These are phyloP conservation scores for Spatula versicolor DNA, from an alignment of 2,797 vertebrate species.

Conservation along the genomic window DNA sequence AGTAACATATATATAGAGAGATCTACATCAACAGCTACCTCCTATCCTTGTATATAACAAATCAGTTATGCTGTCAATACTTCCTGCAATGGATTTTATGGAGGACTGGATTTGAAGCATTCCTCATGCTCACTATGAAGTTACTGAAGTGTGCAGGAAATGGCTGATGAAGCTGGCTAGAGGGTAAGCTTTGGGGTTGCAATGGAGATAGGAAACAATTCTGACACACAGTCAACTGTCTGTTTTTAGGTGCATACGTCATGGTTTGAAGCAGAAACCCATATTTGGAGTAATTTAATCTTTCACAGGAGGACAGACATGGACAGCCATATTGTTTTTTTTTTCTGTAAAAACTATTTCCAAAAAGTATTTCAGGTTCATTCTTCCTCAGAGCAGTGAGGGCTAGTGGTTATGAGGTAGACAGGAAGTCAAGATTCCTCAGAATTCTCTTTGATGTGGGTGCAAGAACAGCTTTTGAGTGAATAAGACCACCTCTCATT, in stretches of 20 bases:
- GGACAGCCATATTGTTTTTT: fast-evolving
- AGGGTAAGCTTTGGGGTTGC: background rate
- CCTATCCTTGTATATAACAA: background rate
- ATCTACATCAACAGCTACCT: background rate
- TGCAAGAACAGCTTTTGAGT: background rate
- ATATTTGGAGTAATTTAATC: background rate
- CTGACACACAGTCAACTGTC: background rate
- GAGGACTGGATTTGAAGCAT: background rate
- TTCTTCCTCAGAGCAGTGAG: background rate
- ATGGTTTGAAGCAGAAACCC: background rate
- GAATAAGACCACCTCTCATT: background rate
- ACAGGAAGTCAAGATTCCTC: background rate
- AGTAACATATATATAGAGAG: background rate
- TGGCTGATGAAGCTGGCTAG: background rate
- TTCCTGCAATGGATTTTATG: background rate
- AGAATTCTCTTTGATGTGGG: background rate
- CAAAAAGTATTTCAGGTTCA: background rate
- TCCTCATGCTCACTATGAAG: background rate
- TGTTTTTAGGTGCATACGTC: background rate
- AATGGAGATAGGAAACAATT: background rate
- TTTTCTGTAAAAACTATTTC: background rate
- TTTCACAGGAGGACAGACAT: background rate
- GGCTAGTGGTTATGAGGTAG: background rate
- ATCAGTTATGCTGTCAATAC: background rate
- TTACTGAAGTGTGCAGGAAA: background rate